Conservation (phyloP, 2,888 invertebrate species). For the Polia nebulosa region DNA sequence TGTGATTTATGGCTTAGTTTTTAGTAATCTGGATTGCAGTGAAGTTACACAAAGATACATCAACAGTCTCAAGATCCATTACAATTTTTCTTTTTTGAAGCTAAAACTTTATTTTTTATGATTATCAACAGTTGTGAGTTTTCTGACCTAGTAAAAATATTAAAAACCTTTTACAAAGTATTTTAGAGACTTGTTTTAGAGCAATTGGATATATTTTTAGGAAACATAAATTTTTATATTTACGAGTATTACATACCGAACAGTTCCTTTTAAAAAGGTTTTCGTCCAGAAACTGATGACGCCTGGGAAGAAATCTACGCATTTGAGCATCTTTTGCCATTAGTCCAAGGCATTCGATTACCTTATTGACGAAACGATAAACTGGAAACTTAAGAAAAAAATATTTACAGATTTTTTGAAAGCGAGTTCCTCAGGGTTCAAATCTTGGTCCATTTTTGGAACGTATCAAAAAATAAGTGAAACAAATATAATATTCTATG, state of each 20-base stretch:
- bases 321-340: too few species aligned
- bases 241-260: not conserved
- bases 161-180: not conserved
- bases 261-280: not conserved
- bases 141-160: not conserved
- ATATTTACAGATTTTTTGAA: not conserved
- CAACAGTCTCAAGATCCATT: not conserved
- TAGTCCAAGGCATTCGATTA: not conserved
- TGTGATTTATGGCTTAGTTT: constrained; percentile 28
- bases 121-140: too few species aligned
- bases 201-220: not conserved
- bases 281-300: not conserved
- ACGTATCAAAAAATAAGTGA: not conserved
- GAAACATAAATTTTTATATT: not conserved
- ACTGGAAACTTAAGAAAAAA: too few species aligned
- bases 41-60: not conserved
- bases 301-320: not conserved
- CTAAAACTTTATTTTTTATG: not conserved
- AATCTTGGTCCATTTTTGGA: too few species aligned
- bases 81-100: too few species aligned
- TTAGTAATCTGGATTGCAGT: not conserved
- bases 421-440: not conserved
- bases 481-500: not conserved
- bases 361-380: too few species aligned
- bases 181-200: not conserved